A percentile compares a stretch with the other conserved stretches of the same genome.
phyloP scores from a whole-genome alignment of 2,113 vertebrate species.

The Columba janthina region DNA sequence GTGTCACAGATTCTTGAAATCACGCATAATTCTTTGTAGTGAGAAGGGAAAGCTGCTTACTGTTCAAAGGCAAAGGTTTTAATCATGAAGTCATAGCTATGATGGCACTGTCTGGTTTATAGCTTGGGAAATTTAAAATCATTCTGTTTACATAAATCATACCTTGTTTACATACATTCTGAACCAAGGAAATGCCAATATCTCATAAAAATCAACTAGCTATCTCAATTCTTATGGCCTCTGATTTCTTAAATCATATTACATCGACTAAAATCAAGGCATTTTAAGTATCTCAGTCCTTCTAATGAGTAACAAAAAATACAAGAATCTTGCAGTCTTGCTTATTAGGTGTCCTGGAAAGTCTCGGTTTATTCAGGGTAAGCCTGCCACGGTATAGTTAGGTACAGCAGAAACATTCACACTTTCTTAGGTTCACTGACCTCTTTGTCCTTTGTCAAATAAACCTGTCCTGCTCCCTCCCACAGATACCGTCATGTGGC shows the following conservation, averaged over 20 bases:
- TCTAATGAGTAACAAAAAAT: not conserved
- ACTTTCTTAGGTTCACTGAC: not conserved
- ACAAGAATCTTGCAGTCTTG: not conserved
- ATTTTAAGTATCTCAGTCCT: not conserved
- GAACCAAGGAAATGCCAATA: not conserved
- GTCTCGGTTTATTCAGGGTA: not conserved
- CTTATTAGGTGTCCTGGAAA: not conserved
- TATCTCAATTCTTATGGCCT: not conserved
- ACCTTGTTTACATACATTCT: not conserved
- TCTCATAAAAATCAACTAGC: not conserved
- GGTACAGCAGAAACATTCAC: not conserved
- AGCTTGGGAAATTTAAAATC: not conserved
- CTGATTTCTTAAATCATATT: not conserved
- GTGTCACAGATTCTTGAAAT: not conserved
- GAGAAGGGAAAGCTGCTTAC: not conserved
- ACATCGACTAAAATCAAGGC: too few species aligned
- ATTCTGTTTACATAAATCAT: not conserved
- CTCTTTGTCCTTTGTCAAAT: not conserved
- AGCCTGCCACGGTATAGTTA: not conserved
- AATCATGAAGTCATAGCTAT: not conserved
- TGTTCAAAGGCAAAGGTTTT: not conserved
- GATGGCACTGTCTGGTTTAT: not conserved
- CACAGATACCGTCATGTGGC: not conserved
- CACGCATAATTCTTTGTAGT: not conserved
- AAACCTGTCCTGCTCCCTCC: not conserved